These are phyloP conservation scores for Sylvietta virens DNA, from an alignment of 2,113 vertebrate species.

Conservation along the genomic window DNA sequence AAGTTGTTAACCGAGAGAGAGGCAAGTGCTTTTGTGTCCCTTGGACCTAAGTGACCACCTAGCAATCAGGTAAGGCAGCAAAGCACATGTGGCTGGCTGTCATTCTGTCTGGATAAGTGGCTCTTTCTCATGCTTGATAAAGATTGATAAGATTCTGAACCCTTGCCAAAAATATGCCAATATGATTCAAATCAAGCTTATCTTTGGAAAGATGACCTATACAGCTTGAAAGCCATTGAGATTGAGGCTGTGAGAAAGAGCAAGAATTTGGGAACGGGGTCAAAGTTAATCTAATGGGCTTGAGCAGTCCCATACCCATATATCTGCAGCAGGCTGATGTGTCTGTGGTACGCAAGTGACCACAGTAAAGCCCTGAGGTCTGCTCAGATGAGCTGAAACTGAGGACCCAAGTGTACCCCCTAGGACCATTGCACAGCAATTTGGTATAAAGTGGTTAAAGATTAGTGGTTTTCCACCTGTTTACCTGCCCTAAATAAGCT, in stretches of 20 bases:
- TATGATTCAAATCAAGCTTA: neutral
- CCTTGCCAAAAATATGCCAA: neutral
- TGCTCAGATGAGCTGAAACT: neutral
- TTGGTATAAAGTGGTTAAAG: neutral
- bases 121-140: neutral
- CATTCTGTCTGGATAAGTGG: neutral
- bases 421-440: neutral
- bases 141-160: neutral
- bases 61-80: neutral
- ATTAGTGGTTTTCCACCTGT: neutral
- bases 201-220: neutral
- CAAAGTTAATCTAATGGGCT: neutral
- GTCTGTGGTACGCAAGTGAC: rapidly evolving
- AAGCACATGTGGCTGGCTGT: neutral
- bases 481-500: neutral
- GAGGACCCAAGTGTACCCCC: neutral
- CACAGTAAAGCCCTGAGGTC: neutral
- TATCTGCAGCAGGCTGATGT: neutral
- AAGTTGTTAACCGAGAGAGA: neutral
- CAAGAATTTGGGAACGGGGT: neutral
- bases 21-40: neutral
- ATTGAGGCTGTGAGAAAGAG: neutral
- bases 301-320: neutral
- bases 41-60: neutral
- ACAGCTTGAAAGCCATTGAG: neutral